Percentiles rank a stretch among this genome's conserved stretches.
These are phyloP conservation scores for Glossosoma conforme DNA, from an alignment of 1,140 invertebrate species.

Conservation along the genomic window DNA sequence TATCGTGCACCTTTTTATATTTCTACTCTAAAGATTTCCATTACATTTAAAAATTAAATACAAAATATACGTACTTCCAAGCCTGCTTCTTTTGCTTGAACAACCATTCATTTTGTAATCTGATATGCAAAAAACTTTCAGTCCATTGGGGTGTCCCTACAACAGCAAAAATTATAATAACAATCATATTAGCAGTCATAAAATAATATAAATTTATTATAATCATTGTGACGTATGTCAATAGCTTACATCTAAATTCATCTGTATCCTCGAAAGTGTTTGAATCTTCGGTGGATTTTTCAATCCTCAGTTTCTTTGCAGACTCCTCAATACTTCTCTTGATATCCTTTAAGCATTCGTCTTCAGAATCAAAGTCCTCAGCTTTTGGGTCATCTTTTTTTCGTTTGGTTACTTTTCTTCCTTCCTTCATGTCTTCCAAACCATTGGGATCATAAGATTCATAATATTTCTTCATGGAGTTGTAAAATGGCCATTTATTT, in stretches of 20 bases:
- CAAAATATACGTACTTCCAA: conserved; percentile 26
- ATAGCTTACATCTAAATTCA: conserved; percentile 18
- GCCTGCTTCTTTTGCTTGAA: conserved; percentile 25
- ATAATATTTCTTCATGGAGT: conserved; percentile 17
- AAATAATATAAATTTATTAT: conserved; percentile 6
- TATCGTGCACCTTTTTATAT: no score
- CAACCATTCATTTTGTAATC: conserved; percentile 24
- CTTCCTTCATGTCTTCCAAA: not conserved
- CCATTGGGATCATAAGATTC: conserved; percentile 4
- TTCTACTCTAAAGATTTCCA: no score
- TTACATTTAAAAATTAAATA: no score
- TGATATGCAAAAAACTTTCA: conserved; percentile 23
- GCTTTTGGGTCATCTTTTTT: not conserved
- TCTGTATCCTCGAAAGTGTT: not conserved
- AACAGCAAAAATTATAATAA: conserved; percentile 7
- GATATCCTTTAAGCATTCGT: conserved; percentile 16
- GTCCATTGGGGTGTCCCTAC: conserved; percentile 26
- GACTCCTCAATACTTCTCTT: conserved; percentile 13
- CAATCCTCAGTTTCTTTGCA: conserved; percentile 1
- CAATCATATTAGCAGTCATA: not conserved
- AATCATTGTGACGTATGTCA: no score
- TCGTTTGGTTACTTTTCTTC: not conserved
- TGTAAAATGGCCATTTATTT: conserved; percentile 16
- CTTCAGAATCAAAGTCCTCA: conserved; percentile 14
- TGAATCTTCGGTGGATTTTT: not conserved